A percentile compares a stretch with the other conserved stretches of the same genome.
These are phyloP conservation scores for Polyommatus iphigenia DNA, from an alignment of 2,888 invertebrate genomes.

Conservation along the genomic window DNA sequence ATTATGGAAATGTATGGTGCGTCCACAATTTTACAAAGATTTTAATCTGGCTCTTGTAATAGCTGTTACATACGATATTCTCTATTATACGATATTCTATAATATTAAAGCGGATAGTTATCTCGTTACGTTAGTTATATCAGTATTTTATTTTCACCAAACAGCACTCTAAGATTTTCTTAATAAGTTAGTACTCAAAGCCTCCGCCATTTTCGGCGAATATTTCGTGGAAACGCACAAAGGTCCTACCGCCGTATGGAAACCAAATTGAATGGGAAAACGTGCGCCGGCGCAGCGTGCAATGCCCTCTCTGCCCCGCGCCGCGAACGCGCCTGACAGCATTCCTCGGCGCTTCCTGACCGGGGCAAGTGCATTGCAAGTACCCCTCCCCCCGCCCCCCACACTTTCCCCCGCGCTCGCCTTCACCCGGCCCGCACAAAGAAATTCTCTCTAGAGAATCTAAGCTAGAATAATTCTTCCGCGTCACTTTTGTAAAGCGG, in stretches of 20 bases:
- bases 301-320: constrained; percentile 61
- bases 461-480: constrained; percentile 29
- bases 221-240: constrained; percentile 7
- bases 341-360: constrained; percentile 80
- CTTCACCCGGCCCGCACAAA: constrained; percentile 54
- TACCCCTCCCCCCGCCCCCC: constrained; percentile 55
- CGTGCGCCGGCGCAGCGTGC: constrained; percentile 71
- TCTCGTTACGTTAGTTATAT: no score
- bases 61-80: no score
- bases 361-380: constrained; percentile 77
- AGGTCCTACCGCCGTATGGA: constrained; percentile 50
- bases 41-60: no score
- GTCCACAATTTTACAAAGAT: no score
- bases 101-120: no score
- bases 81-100: no score
- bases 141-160: no score
- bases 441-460: constrained; percentile 47
- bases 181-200: not conserved
- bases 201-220: not conserved
- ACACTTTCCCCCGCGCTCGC: constrained; percentile 44
- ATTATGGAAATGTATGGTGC: no score
- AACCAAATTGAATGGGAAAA: constrained; percentile 69
- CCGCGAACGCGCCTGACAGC: constrained; percentile 77
- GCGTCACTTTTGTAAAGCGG: constrained; percentile 16
- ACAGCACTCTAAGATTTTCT: no score